These are phyloP conservation scores for Atlantisia rogersi DNA, from an alignment of 2,113 vertebrate species.

Conservation along the genomic window DNA sequence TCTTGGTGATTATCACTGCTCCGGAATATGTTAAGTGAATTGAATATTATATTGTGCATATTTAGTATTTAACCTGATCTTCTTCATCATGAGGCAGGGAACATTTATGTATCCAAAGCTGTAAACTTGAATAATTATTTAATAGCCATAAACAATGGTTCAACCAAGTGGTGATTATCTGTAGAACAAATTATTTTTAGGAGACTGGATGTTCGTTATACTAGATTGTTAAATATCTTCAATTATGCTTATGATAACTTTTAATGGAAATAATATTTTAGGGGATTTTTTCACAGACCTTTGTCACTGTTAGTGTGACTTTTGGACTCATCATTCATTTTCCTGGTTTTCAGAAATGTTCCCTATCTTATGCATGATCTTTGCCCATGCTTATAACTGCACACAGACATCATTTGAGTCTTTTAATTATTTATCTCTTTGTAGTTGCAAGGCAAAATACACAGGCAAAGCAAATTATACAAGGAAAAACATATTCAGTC, in stretches of 20 bases:
- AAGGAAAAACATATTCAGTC: neutral
- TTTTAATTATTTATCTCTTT: neutral
- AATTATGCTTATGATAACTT: neutral
- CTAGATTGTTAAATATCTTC: neutral
- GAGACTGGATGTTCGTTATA: neutral
- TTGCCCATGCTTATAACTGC: neutral
- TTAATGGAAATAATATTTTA: neutral
- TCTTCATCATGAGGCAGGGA: neutral
- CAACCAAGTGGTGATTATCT: constrained; percentile 35
- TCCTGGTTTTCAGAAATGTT: neutral
- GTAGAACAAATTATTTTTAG: constrained; percentile 33
- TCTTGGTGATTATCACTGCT: neutral
- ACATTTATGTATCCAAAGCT: neutral
- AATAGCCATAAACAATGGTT: constrained; percentile 34
- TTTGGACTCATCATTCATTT: neutral
- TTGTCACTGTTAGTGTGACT: neutral
- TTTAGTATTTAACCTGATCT: constrained; percentile 8
- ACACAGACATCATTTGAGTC: neutral
- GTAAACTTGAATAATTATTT: constrained; percentile 23
- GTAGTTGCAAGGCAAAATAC: neutral
- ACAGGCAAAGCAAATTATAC: neutral
- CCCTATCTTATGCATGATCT: neutral
- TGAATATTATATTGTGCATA: neutral
- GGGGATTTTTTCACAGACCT: neutral
- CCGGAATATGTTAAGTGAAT: neutral